Percentiles rank a stretch among this genome's conserved stretches.
These are phyloP conservation scores for Perizoma flavofasciatum DNA, from an alignment of 2,888 invertebrate species.

Conservation along the genomic window DNA sequence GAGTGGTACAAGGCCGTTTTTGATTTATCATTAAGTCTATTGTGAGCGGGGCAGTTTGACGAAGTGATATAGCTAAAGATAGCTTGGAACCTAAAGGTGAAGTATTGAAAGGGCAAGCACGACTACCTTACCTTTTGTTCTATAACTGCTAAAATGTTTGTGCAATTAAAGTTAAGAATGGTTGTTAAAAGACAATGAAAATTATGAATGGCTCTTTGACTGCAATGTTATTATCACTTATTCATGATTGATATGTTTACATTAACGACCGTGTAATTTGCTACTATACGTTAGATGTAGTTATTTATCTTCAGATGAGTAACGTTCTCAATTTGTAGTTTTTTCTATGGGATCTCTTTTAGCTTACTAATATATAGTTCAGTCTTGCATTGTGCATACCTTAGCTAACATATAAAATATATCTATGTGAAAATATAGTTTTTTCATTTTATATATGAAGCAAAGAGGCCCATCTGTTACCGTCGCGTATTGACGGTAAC, in stretches of 20 bases:
- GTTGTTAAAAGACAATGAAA: slow-evolving; percentile 15
- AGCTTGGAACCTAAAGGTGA: slow-evolving; percentile 50
- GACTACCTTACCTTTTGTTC: slow-evolving; percentile 41
- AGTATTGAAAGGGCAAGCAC: slow-evolving; percentile 63
- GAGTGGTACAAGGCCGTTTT: slow-evolving; percentile 66
- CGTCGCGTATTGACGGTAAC: too few relatives aligned
- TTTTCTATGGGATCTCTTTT: not conserved
- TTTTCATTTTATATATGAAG: too few relatives aligned
- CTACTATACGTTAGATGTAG: not conserved
- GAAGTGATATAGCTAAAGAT: slow-evolving; percentile 63
- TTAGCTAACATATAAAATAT: too few relatives aligned
- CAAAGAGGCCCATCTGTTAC: too few relatives aligned
- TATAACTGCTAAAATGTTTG: slow-evolving; percentile 6
- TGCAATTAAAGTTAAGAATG: slow-evolving; percentile 17
- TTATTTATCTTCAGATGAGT: not conserved
- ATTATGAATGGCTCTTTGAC: slow-evolving; percentile 18
- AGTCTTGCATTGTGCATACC: too few relatives aligned
- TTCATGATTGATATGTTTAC: slow-evolving; percentile 2
- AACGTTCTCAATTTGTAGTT: not conserved
- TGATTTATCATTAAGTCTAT: slow-evolving; percentile 59
- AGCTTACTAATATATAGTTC: not conserved
- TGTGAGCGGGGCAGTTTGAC: slow-evolving; percentile 61
- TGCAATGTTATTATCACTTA: not conserved
- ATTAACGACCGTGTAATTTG: not conserved
- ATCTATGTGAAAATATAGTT: too few relatives aligned